Evolutionary conservation across 2,113 vertebrate species (phyloP).

Genomic region (Atlantisia rogersi): DNA sequence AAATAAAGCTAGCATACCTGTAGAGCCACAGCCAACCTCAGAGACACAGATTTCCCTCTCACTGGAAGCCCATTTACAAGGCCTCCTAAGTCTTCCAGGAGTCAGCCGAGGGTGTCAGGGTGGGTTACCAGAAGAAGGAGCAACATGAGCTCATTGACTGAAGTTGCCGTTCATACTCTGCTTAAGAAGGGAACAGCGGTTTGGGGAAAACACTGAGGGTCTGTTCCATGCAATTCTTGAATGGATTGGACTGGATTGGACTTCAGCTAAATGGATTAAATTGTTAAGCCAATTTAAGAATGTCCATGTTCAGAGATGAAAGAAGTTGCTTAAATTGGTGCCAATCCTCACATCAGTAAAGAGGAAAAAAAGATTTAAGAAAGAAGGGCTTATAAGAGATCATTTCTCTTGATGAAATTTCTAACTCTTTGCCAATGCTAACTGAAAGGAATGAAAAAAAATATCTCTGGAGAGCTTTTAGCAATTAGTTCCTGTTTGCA

Average conservation of each 20-base stretch:
- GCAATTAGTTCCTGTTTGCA: conserved; percentile 58
- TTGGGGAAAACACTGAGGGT: conserved; percentile 38
- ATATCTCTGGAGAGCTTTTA: conserved; percentile 31
- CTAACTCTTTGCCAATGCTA: conserved; percentile 60
- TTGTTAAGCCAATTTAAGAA: conserved; percentile 62
- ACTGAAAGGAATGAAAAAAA: conserved; percentile 49
- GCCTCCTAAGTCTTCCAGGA: neutral
- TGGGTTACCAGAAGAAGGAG: neutral
- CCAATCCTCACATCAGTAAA: conserved; percentile 55
- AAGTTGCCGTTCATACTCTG: neutral
- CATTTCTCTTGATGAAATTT: conserved; percentile 55
- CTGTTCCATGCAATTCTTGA: conserved; percentile 56
- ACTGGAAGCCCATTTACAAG: neutral
- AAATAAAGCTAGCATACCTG: neutral
- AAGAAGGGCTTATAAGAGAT: conserved; percentile 51
- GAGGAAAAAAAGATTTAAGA: conserved; percentile 35
- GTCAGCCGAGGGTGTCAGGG: neutral
- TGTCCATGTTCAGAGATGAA: conserved; percentile 25
- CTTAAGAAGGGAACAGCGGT: neutral
- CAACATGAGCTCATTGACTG: neutral
- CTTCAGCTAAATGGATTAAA: conserved; percentile 64
- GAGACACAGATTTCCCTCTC: neutral
- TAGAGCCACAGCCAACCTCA: neutral
- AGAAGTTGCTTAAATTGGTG: conserved; percentile 50
- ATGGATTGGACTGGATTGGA: conserved; percentile 46